Percentiles rank a stretch among this genome's conserved stretches.
Evolutionary conservation across 2,888 invertebrate species (phyloP).

Genomic region (Allophyes oxyacanthae): DNA sequence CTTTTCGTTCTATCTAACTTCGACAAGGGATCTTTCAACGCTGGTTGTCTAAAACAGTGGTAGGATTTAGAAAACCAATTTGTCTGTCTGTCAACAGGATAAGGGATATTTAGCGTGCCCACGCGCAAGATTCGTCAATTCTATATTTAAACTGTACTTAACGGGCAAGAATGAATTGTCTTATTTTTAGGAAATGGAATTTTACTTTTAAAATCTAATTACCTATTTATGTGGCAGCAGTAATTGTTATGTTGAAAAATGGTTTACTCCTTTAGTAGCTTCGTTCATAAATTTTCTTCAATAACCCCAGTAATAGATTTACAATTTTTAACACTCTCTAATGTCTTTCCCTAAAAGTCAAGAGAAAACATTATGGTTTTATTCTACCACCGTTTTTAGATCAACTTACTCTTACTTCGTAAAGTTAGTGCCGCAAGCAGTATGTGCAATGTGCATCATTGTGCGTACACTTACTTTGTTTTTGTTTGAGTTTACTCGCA

Average conservation of each 20-base stretch:
- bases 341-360: too few relatives aligned
- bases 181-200: constrained; percentile 14
- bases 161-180: constrained; percentile 15
- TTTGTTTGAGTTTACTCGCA: constrained; percentile 16
- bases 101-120: constrained; percentile 70
- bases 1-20: not conserved
- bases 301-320: too few relatives aligned
- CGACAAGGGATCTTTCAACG: constrained; percentile 24
- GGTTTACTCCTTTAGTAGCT: not conserved
- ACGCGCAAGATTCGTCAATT: constrained; percentile 60
- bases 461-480: constrained; percentile 9
- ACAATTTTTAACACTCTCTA: too few relatives aligned
- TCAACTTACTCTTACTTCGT: too few relatives aligned
- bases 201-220: constrained; percentile 16
- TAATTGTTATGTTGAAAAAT: not conserved
- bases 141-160: constrained; percentile 60
- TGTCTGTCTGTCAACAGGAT: constrained; percentile 82
- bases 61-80: constrained; percentile 80
- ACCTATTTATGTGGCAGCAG: not conserved
- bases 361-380: not conserved
- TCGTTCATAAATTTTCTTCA: too few relatives aligned
- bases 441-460: not conserved
- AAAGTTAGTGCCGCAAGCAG: constrained; percentile 1
- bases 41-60: constrained; percentile 54
- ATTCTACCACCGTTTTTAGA: not conserved